Evolutionary conservation across 2,797 vertebrate genomes (phyloP), one percentile per base, ranked within the genome.

Genomic region (Thunnus albacares): DNA sequence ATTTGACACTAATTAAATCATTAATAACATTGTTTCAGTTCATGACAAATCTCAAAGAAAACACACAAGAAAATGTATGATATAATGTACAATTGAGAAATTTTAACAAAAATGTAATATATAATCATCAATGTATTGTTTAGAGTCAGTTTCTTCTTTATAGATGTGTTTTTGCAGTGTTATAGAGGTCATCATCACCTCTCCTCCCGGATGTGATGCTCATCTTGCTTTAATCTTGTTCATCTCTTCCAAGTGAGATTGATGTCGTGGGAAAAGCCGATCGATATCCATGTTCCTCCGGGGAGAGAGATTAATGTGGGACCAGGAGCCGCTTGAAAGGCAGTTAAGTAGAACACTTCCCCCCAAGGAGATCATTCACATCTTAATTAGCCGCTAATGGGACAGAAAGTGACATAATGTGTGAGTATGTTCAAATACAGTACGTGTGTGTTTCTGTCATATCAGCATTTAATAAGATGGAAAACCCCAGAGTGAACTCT

Each of bases 301-400:
- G 73, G 89, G 53, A 70, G 26, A 15, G 58, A 89, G 89, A 91
- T 86, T 89, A 87, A 94, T 93, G 90, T 78, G 84, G 80, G 83
- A 86, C 76, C 67, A 68, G 65, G 76, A 83, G 80, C 68, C 56
- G n/a, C 74, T 77, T 77, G 83, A 84, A 88, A 91, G 88, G 72
- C 84, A 22, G 65, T 87, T 86, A 89, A 90, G 90, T 86, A 79
- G 88, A 88, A 87, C 86, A 90, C 80, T 81, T 63, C 79, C 79
- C 86, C 77, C 62, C 9, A 30, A 87, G 87, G 91, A 90, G 81
- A 90, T 85, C 70, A 24, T 53, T 87, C 89, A 75, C 70, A 77
- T 87, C 90, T 87, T 92, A 89, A 91, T 92, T 82, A 90, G 84
- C 84, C 61, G 68, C 73, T 93, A 89, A 90, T 82, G 84, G 77